phyloP scores from a whole-genome alignment of 2,797 vertebrate species.

The Danio choprae region DNA sequence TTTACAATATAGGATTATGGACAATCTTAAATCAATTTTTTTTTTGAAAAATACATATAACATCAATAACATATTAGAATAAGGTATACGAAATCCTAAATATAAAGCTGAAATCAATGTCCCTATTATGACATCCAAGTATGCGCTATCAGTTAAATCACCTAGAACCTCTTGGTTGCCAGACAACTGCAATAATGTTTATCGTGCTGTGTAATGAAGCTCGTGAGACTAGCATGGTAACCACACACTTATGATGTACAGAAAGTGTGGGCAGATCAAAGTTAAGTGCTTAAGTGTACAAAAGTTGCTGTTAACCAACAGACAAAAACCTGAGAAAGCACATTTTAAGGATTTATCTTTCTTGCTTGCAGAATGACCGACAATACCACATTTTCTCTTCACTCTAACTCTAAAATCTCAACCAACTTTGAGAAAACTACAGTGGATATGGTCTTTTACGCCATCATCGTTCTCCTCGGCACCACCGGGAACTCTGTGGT shows the following conservation, averaged over 20 bases:
- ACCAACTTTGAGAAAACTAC: neutral
- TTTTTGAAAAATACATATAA: neutral
- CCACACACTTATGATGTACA: neutral
- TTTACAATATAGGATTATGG: neutral
- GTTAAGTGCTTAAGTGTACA: neutral
- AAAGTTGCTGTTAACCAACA: neutral
- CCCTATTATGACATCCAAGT: neutral
- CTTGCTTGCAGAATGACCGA: constrained; percentile 5
- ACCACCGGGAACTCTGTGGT: neutral
- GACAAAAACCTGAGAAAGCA: neutral
- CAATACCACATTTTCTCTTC: neutral
- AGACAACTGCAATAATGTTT: constrained; percentile 1
- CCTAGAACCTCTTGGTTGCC: neutral
- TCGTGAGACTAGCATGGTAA: constrained; percentile 5
- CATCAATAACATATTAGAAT: neutral
- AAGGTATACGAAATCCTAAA: neutral
- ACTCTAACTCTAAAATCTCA: neutral
- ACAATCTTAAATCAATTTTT: neutral
- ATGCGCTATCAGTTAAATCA: constrained; percentile 4
- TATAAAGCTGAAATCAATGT: neutral
- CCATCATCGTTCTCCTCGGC: neutral
- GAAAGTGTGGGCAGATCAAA: neutral
- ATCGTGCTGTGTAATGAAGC: neutral
- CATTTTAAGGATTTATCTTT: neutral
- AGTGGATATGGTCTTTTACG: neutral